These are phyloP conservation scores for Plotosus lineatus DNA, from an alignment of 2,113 vertebrate species.

Conservation along the genomic window DNA sequence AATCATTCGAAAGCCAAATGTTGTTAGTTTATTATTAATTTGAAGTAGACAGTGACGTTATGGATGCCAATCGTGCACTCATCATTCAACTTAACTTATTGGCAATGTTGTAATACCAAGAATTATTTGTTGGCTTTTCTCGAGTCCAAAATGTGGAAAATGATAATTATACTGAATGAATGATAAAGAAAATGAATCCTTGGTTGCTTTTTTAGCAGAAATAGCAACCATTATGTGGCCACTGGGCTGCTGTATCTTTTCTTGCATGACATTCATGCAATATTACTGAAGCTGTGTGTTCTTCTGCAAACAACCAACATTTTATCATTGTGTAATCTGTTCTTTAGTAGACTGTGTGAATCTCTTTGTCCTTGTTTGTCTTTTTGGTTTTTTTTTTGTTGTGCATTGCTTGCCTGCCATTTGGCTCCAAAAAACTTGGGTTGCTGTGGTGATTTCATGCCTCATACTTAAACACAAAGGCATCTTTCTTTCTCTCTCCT, in stretches of 20 bases:
- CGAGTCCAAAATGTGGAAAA: too few relatives aligned
- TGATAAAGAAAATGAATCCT: too few relatives aligned
- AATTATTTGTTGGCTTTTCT: too few relatives aligned
- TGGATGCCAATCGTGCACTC: too few relatives aligned
- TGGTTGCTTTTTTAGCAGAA: too few relatives aligned
- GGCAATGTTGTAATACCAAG: too few relatives aligned
- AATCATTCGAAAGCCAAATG: too few relatives aligned
- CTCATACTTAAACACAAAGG: constrained; percentile 69
- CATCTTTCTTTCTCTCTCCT: constrained; percentile 59
- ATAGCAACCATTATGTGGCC: not conserved
- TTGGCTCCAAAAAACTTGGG: constrained; percentile 46
- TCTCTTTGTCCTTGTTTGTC: constrained; percentile 8
- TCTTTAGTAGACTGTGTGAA: not conserved
- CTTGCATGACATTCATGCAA: not conserved
- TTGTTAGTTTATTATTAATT: too few relatives aligned
- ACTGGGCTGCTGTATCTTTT: not conserved
- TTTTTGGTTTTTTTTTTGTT: constrained; percentile 26
- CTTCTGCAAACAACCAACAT: not conserved
- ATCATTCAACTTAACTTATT: too few relatives aligned
- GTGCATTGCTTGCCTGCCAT: constrained; percentile 32
- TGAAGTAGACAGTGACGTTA: too few relatives aligned
- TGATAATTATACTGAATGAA: not conserved
- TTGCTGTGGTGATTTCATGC: constrained; percentile 68
- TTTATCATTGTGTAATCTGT: not conserved
- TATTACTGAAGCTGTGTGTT: not conserved